Evolutionary conservation across 2,113 vertebrate genomes (phyloP).

Genomic region (Phoxinus phoxinus): DNA sequence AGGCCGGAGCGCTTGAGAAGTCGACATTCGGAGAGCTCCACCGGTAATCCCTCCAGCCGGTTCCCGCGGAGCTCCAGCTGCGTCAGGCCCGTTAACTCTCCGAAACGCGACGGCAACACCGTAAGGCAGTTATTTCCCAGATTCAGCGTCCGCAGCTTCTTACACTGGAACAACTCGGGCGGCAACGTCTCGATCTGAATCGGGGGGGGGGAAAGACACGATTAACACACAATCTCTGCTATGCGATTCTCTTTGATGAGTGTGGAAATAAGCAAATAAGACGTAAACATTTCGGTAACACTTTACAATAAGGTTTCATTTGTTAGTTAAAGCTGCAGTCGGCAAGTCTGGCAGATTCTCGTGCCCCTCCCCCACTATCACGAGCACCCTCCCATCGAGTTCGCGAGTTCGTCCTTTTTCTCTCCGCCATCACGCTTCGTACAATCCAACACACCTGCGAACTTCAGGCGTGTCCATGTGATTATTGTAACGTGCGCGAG

Average conservation of each 20-base stretch:
- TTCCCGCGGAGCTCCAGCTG: constrained; percentile 96
- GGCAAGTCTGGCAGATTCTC: no score
- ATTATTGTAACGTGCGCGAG: no score
- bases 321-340: no score
- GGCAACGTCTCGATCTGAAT: constrained; percentile 90
- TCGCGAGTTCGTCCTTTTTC: no score
- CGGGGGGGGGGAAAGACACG: neutral
- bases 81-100: constrained; percentile 87
- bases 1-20: constrained; percentile 89
- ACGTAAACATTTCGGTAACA: no score
- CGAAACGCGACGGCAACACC: constrained; percentile 88
- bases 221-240: neutral
- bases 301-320: no score
- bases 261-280: neutral
- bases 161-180: constrained; percentile 95
- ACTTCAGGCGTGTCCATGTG: no score
- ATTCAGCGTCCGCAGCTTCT: constrained; percentile 91
- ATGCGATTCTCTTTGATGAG: neutral
- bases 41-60: constrained; percentile 91
- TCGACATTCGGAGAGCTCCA: constrained; percentile 93
- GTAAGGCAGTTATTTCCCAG: constrained; percentile 94
- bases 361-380: no score
- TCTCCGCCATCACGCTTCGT: no score
- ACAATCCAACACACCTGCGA: no score
- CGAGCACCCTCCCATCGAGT: no score